Evolutionary conservation across 2,113 vertebrate species (phyloP), one percentile per base, ranked within the genome.

Genomic region (Hemiprocne comata): DNA sequence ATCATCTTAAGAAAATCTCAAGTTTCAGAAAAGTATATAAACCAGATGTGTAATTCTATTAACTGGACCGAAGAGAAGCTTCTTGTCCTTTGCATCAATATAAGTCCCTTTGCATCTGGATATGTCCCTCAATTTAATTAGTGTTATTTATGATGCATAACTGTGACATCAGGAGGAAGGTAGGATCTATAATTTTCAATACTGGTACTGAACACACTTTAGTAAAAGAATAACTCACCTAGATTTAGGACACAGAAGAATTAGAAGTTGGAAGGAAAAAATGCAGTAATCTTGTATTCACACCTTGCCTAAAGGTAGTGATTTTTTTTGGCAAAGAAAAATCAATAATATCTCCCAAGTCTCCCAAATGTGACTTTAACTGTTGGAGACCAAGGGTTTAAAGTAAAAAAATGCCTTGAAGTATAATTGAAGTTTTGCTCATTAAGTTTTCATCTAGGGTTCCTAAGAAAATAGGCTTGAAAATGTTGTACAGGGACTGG

Each of bases 341-440:
- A 87, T 94, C 67, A 2, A 94, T 96, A 96, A 40, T 55, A 94
- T 91, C 58, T 96, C 83, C 73, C 29, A 88, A 25, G 61, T 81
- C 77, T 92, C 77, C 70, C 74, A 72, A 94, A 89, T 57, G 60
- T 44, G n/a, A 60, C 71, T 97, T 93, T 85, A 95, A 78, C 0
- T 1, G 58, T 24, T 92, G 80, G 65, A 89, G 61, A 93, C 79
- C n/a, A 33, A 77, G 74, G 72, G 53, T 80, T 94, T 91, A 46
- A 91, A 90, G 76, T 29, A 4, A n/a, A n/a, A 33, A 17, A 42
- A 7, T 42, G 40, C 40, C 40, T 42, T 91, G 92, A 97, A 95
- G 76, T 91, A 72, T 90, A 93, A 86, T 93, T 92, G 93, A 93
- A 95, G 75, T 95, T 95, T 90, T 94, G 51, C 85, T 97, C 86